Percentiles rank a stretch among this genome's conserved stretches.
These are phyloP conservation scores for Schizopygopsis malacanthus DNA, from an alignment of 2,797 vertebrate species.

Conservation along the genomic window DNA sequence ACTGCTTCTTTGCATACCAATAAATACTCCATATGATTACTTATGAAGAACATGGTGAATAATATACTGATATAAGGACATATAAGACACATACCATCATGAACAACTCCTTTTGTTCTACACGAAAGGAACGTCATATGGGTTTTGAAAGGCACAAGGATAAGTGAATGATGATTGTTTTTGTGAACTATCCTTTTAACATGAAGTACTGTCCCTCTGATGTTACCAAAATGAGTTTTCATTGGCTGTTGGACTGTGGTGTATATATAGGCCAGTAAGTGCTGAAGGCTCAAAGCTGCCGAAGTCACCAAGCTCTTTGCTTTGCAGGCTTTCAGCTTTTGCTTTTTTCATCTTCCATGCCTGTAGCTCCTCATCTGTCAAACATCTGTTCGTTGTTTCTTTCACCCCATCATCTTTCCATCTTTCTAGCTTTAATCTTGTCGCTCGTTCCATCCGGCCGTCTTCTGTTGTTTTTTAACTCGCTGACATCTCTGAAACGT, in stretches of 20 bases:
- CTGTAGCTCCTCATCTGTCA: conserved; percentile 42
- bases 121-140: background rate
- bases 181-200: conserved; percentile 17
- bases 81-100: background rate
- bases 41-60: background rate
- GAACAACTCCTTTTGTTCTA: background rate
- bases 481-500: conserved; percentile 13
- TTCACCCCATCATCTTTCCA: conserved; percentile 16
- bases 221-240: conserved; percentile 6
- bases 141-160: background rate
- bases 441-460: background rate
- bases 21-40: background rate
- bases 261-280: conserved; percentile 38
- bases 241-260: conserved; percentile 38
- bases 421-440: conserved; percentile 42
- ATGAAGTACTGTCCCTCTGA: background rate
- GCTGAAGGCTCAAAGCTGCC: conserved; percentile 10
- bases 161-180: conserved; percentile 6
- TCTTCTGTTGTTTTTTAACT: conserved; percentile 27
- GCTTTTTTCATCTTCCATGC: conserved; percentile 40
- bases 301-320: conserved; percentile 32
- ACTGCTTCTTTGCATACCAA: background rate
- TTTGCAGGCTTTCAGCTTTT: conserved; percentile 30
- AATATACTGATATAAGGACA: background rate
- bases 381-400: conserved; percentile 42